Evolutionary conservation across 2,797 vertebrate genomes (phyloP), one percentile per base, ranked within the genome.

Genomic region (Sarcoramphus papa): DNA sequence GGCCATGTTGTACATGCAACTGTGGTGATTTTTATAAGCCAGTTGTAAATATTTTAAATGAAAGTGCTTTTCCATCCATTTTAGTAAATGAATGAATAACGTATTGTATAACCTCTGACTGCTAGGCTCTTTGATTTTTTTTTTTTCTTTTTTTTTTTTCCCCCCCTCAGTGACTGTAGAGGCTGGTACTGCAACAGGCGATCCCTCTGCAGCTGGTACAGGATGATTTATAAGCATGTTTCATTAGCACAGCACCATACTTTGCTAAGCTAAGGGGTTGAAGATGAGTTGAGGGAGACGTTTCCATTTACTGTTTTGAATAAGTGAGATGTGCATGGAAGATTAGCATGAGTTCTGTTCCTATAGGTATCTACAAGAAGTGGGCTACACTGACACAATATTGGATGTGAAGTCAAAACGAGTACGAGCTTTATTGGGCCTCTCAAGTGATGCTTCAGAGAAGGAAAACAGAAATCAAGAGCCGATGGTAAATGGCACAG

Each of bases 341-440:
- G 92, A 74, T 84, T 90, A 95, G 27, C 93, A 92, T 97, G 88
- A 85, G 14, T 93, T 83, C 37, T 97, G 7, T 97, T 94, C 41
- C 93, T 94, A 8, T 98, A 99, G 99, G 98, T 99, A 99, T 96
- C 98, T 99, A 16, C 99, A 99, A 98, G 99, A 99, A 97, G 99
- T 99, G 92, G 99, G 99, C 93, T 99, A 99, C 97, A 99, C 99
- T 14, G 99, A 99, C 97, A 99, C 99, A 7, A 99, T 99, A 97
- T 68, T 99, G 97, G 99, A 99, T 97, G 99, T 99, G 57, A 99
- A 99, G 96, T 99, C 99, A 40, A 99, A 99, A 98, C 98, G 99
- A 88, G 99, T 99, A 51, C 97, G 98, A 94, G 99, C 99, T 43
- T 98, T 99, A 95, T 93, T 99, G 73, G 99, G 99, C 68, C 98